Evolutionary conservation across 35 echinoderm and acorn worm species (phyloP).

Genomic region (Acanthaster planci): DNA sequence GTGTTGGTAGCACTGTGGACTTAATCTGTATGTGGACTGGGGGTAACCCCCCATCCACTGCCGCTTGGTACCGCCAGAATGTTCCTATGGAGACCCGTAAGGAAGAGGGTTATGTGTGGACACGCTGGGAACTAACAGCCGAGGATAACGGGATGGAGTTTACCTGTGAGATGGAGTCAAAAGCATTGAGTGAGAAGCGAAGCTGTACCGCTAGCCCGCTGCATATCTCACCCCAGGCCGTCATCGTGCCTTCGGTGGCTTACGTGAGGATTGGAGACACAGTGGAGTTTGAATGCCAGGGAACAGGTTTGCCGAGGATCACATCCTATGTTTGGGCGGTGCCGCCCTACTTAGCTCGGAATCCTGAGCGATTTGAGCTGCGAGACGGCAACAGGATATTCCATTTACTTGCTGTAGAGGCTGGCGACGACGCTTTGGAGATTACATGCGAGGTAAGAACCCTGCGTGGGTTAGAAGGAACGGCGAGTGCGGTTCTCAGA

Average conservation of each 20-base stretch:
- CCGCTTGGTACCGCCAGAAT: constrained; percentile 14
- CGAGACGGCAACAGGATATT: background rate
- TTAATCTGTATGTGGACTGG: constrained; percentile 22
- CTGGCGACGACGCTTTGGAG: constrained; percentile 8
- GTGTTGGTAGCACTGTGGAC: constrained; percentile 24
- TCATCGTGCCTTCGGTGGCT: background rate
- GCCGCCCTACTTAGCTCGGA: background rate
- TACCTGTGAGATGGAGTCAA: background rate
- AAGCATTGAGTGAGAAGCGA: background rate
- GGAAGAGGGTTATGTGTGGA: constrained; percentile 18
- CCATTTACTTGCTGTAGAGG: background rate
- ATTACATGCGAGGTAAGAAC: background rate
- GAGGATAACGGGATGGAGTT: constrained; percentile 30
- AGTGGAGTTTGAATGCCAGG: constrained; percentile 8
- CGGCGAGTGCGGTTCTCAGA: background rate
- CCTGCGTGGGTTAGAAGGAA: background rate
- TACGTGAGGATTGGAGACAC: background rate
- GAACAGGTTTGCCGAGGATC: background rate
- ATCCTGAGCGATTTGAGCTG: background rate
- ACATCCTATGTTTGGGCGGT: background rate
- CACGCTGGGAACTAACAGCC: background rate
- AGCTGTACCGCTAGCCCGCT: constrained; percentile 20
- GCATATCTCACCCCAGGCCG: background rate
- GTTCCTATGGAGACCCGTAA: background rate
- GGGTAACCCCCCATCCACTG: background rate